phyloP scores from a whole-genome alignment of 2,113 vertebrate species.

The Gobio gobio region DNA sequence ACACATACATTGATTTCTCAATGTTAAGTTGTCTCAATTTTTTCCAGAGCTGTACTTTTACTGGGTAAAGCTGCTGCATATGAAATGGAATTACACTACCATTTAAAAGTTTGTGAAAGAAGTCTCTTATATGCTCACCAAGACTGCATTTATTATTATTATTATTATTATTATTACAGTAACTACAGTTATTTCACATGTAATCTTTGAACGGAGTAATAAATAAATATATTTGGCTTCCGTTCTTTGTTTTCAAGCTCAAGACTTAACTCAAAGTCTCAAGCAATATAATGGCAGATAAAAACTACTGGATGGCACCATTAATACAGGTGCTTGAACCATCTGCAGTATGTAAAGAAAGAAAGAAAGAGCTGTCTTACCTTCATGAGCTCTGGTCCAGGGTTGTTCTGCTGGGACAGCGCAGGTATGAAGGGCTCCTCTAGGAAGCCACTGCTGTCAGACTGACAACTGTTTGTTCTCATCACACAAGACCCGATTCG shows the following conservation, averaged over 20 bases:
- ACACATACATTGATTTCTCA: no score
- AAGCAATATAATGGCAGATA: background rate
- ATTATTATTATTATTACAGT: background rate
- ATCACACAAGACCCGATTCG: conserved; percentile 51
- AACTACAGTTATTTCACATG: background rate
- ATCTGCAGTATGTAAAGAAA: background rate
- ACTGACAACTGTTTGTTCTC: conserved; percentile 81
- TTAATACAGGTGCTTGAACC: background rate
- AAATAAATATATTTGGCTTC: no score
- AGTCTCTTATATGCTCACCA: background rate
- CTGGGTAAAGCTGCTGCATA: background rate
- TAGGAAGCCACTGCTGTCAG: conserved; percentile 83
- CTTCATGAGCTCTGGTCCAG: conserved; percentile 65
- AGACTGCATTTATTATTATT: background rate
- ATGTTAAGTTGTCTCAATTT: no score
- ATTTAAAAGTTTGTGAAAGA: background rate
- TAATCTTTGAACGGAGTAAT: no score
- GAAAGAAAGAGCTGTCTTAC: conserved; percentile 43
- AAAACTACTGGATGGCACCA: background rate
- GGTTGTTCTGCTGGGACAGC: conserved; percentile 59
- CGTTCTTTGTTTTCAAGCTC: no score
- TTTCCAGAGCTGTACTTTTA: background rate
- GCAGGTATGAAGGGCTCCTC: conserved; percentile 75
- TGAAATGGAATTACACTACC: background rate
- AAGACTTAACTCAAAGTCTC: no score